A percentile compares a stretch with the other conserved stretches of the same genome.
Evolutionary conservation across 1,140 invertebrate genomes (phyloP).

Genomic region (Macrocentrus cingulum): DNA sequence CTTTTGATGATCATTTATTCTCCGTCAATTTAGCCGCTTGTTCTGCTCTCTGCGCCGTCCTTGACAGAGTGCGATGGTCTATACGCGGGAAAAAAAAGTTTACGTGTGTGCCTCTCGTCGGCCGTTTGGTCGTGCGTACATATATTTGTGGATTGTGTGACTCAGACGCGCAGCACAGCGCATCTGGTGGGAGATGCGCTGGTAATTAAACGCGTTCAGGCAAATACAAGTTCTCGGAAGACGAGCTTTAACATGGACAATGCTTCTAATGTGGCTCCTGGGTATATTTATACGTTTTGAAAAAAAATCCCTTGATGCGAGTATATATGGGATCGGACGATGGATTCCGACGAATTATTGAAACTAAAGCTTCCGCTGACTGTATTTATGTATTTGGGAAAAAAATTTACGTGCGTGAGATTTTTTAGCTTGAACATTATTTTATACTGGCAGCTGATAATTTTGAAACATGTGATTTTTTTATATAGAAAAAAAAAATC

Average conservation of each 20-base stretch:
- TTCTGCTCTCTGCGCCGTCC: slow-evolving; percentile 13
- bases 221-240: slow-evolving; percentile 27
- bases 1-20: slow-evolving; percentile 9
- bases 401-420: no score
- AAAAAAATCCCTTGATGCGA: no score
- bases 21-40: slow-evolving; percentile 22
- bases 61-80: not conserved
- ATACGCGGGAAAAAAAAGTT: not conserved
- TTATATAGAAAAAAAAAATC: no score
- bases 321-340: no score
- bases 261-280: not conserved
- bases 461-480: no score
- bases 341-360: no score
- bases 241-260: slow-evolving; percentile 18
- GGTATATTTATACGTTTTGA: no score
- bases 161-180: slow-evolving; percentile 20
- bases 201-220: slow-evolving; percentile 29
- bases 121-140: slow-evolving; percentile 14
- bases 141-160: slow-evolving; percentile 19
- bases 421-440: no score
- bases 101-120: not conserved
- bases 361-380: no score
- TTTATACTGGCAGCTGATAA: no score
- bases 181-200: slow-evolving; percentile 27
- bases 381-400: no score